Evolutionary conservation across 2,113 vertebrate species (phyloP).

Genomic region (Labeo rohita): DNA sequence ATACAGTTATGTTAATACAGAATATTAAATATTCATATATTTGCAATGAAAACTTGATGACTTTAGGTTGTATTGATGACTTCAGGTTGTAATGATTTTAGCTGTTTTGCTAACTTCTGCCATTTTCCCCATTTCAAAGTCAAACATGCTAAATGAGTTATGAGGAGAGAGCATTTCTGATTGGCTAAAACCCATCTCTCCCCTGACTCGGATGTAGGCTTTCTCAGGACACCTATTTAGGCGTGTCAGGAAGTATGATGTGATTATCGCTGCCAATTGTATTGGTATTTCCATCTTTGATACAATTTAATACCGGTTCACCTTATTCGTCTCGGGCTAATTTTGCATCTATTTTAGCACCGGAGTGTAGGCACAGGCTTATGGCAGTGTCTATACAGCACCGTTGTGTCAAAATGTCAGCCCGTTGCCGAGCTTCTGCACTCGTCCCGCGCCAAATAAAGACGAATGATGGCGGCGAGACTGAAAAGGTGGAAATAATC

Average conservation of each 20-base stretch:
- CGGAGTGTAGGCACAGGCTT: conserved; percentile 69
- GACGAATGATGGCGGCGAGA: conserved; percentile 68
- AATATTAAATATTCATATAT: neutral
- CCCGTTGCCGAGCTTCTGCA: conserved; percentile 75
- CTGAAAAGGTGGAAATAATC: conserved; percentile 93
- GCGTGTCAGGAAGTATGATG: neutral
- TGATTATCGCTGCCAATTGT: conserved; percentile 75
- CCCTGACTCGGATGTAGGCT: neutral
- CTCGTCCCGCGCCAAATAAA: conserved; percentile 79
- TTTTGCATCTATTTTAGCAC: conserved; percentile 67
- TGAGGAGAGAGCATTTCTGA: neutral
- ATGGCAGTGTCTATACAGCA: conserved; percentile 73
- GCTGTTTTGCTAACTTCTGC: neutral
- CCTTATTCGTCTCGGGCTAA: conserved; percentile 83
- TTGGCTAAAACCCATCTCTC: neutral
- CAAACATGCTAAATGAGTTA: neutral
- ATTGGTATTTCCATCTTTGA: conserved; percentile 85
- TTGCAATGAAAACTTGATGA: neutral
- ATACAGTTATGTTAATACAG: conserved; percentile 49
- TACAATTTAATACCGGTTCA: conserved; percentile 84
- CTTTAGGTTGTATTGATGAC: too few species aligned
- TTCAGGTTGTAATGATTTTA: neutral
- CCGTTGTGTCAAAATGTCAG: conserved; percentile 72
- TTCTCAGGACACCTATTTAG: neutral
- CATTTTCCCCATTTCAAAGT: neutral